These are phyloP conservation scores for Podarcis muralis DNA, from an alignment of 2,113 vertebrate genomes.

Conservation along the genomic window DNA sequence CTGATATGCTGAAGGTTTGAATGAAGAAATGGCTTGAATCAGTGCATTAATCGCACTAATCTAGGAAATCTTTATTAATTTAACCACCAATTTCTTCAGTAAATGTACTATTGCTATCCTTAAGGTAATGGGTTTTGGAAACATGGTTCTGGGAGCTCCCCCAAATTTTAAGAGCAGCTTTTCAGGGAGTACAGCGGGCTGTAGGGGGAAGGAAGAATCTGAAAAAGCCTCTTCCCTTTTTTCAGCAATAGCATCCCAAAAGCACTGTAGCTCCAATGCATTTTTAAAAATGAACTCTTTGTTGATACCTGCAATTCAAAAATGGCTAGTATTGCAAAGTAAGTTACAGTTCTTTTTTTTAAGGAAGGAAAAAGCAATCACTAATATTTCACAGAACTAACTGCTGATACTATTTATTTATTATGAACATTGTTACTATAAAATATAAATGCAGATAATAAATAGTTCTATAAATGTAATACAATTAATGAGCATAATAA, in stretches of 20 bases:
- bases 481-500: too few relatives aligned
- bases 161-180: not conserved
- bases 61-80: not conserved
- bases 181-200: not conserved
- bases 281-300: not conserved
- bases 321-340: not conserved
- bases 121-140: not conserved
- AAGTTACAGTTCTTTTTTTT: not conserved
- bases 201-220: too few relatives aligned
- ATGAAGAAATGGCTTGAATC: not conserved
- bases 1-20: not conserved
- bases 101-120: not conserved
- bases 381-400: not conserved
- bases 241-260: not conserved
- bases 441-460: too few relatives aligned
- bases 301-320: not conserved
- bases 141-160: not conserved
- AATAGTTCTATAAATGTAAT: too few relatives aligned
- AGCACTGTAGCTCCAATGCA: not conserved
- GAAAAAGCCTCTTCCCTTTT: not conserved
- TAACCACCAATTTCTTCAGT: not conserved
- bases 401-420: not conserved
- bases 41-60: not conserved
- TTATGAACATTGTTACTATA: too few relatives aligned
- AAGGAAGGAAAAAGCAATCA: not conserved